These are phyloP conservation scores for Lagopus leucura DNA, from an alignment of 2,113 vertebrate species.

Conservation along the genomic window DNA sequence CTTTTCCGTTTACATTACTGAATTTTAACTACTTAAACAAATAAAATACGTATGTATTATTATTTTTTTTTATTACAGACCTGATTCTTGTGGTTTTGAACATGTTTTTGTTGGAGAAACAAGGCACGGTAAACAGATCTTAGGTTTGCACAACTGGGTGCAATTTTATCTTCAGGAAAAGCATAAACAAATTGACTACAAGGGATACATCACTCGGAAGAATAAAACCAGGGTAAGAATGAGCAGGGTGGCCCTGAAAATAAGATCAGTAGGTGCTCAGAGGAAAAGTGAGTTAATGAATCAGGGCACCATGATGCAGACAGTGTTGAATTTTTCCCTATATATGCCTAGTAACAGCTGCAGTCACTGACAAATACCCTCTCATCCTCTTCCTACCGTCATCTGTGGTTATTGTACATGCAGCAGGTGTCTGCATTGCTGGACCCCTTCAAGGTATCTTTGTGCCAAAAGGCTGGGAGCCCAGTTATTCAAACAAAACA, in stretches of 20 bases:
- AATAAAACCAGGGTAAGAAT: conserved; percentile 79
- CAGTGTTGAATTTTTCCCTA: background rate
- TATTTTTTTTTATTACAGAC: conserved; percentile 56
- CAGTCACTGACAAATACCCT: background rate
- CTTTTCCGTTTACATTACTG: background rate
- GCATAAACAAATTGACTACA: conserved; percentile 81
- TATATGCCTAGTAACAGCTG: background rate
- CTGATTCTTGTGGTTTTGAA: conserved; percentile 89
- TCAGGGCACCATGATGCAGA: background rate
- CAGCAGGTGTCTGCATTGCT: background rate
- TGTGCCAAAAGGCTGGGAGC: background rate
- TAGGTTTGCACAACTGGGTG: conserved; percentile 90
- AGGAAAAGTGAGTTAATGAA: background rate
- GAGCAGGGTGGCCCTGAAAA: background rate
- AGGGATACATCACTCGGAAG: conserved; percentile 81
- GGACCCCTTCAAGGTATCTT: background rate
- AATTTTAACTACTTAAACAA: background rate
- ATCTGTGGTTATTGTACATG: background rate
- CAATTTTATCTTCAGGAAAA: conserved; percentile 91
- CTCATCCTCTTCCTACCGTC: background rate
- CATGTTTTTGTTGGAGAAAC: conserved; percentile 91
- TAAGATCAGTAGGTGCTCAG: background rate
- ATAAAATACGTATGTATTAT: background rate
- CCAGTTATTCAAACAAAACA: background rate
- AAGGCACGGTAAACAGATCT: conserved; percentile 76